A percentile compares a stretch with the other conserved stretches of the same genome.
Evolutionary conservation across 2,797 vertebrate species (phyloP).

Genomic region (Ispidina picta): DNA sequence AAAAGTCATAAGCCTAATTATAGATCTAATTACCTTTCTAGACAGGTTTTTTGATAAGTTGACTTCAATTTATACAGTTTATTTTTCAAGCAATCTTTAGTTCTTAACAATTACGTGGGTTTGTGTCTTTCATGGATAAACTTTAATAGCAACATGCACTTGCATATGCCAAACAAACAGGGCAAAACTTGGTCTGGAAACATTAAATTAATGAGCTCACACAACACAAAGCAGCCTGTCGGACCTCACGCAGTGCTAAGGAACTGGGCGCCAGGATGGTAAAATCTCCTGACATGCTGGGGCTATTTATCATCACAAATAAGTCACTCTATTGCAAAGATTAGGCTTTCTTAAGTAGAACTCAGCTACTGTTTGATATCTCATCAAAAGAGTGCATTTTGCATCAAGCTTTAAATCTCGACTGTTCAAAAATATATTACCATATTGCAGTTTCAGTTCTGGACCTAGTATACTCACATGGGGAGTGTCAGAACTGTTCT

Average conservation of each 20-base stretch:
- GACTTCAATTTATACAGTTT: slow-evolving; percentile 46
- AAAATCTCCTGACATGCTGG: neutral
- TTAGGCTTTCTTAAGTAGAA: neutral
- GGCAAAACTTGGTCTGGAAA: neutral
- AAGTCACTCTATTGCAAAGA: neutral
- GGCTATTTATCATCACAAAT: neutral
- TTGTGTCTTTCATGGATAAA: slow-evolving; percentile 5
- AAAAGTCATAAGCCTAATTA: slow-evolving; percentile 27
- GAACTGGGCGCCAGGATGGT: neutral
- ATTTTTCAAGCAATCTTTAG: slow-evolving; percentile 37
- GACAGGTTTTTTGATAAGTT: slow-evolving; percentile 51
- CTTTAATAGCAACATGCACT: neutral
- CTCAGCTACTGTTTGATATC: neutral
- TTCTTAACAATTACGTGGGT: neutral
- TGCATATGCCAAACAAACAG: neutral
- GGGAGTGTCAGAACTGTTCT: neutral
- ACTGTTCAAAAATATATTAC: neutral
- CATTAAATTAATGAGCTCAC: neutral
- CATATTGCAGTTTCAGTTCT: neutral
- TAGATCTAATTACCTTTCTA: slow-evolving; percentile 56
- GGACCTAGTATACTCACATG: neutral
- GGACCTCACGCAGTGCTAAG: neutral
- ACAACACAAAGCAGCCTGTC: neutral
- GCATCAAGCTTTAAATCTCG: neutral
- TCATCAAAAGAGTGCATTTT: neutral